phyloP scores from a whole-genome alignment of 2,888 invertebrate species.

The Epinotia nisella region DNA sequence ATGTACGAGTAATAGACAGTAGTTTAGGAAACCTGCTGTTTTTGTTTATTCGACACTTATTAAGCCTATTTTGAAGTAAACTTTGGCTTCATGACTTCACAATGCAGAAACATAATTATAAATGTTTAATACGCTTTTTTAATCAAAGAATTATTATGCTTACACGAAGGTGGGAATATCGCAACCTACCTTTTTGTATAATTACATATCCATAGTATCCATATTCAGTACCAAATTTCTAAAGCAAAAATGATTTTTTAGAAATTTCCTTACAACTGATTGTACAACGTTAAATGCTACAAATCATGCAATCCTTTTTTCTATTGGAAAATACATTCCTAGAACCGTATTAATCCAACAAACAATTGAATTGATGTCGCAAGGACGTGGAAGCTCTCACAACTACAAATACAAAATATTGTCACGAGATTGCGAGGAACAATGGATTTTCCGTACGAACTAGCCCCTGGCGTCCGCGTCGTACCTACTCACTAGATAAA shows the following conservation, averaged over 20 bases:
- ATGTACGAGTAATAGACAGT: too few relatives aligned
- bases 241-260: background rate
- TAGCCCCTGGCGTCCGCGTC: slow-evolving; percentile 8
- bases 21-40: too few relatives aligned
- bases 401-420: slow-evolving; percentile 24
- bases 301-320: background rate
- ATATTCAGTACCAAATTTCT: background rate
- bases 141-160: too few relatives aligned
- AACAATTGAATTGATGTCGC: slow-evolving; percentile 40
- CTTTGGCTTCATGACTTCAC: too few relatives aligned
- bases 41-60: too few relatives aligned
- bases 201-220: too few relatives aligned
- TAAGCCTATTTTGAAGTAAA: too few relatives aligned
- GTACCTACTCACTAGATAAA: slow-evolving; percentile 15
- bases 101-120: too few relatives aligned
- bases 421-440: slow-evolving; percentile 31
- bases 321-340: slow-evolving; percentile 25
- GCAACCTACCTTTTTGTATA: too few relatives aligned
- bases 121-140: too few relatives aligned
- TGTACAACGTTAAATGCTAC: background rate
- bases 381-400: slow-evolving; percentile 40
- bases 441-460: slow-evolving; percentile 32
- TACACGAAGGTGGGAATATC: too few relatives aligned
- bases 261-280: background rate
- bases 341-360: slow-evolving; percentile 36